These are phyloP conservation scores for Oryzias dopingdopingensis DNA, from an alignment of 2,797 vertebrate species.

Conservation along the genomic window DNA sequence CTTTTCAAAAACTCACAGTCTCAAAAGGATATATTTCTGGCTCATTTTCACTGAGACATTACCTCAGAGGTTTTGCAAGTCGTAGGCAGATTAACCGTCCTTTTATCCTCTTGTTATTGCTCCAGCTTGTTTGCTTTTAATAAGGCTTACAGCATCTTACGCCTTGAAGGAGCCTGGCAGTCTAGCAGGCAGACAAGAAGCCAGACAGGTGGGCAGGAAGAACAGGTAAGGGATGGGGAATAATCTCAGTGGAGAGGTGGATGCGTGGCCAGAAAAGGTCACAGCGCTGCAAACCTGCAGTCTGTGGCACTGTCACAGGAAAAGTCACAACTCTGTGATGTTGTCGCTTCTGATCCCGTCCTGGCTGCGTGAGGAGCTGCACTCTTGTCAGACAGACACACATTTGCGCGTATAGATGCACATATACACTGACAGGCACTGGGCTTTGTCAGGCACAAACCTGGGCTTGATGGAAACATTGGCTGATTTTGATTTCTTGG, in stretches of 20 bases:
- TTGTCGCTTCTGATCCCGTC: conserved; percentile 56
- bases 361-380: conserved; percentile 22
- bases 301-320: conserved; percentile 24
- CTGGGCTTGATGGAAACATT: conserved; percentile 4
- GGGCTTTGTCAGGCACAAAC: conserved; percentile 30
- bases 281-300: neutral
- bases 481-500: neutral
- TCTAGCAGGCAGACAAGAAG: conserved; percentile 25
- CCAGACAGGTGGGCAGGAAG: conserved; percentile 27
- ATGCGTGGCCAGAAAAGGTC: conserved; percentile 33
- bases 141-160: conserved; percentile 57
- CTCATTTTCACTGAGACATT: conserved; percentile 41
- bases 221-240: conserved; percentile 24
- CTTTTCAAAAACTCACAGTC: neutral
- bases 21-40: conserved; percentile 24
- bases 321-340: conserved; percentile 44
- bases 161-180: conserved; percentile 32
- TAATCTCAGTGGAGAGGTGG: conserved; percentile 12
- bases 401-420: conserved; percentile 10
- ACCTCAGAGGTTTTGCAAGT: conserved; percentile 38
- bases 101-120: conserved; percentile 57
- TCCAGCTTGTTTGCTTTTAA: conserved; percentile 77
- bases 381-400: conserved; percentile 44
- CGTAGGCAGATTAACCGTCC: conserved; percentile 66
- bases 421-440: conserved; percentile 6